Evolutionary conservation across 2,888 invertebrate genomes (phyloP).

Genomic region (Doris montereyensis): DNA sequence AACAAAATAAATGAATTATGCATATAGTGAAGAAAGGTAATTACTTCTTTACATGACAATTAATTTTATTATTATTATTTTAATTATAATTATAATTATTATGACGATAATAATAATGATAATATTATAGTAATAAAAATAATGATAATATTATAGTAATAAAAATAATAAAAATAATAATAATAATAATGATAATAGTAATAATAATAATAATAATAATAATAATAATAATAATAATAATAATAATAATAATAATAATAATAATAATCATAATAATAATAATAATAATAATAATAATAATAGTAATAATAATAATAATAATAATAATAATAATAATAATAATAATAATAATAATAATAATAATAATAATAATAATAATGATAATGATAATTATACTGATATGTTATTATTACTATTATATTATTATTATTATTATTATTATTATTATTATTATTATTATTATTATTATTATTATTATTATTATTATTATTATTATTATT

Average conservation of each 20-base stretch:
- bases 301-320: not conserved
- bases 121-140: no score
- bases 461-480: conserved; percentile 30
- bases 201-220: not conserved
- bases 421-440: conserved; percentile 26
- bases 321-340: not conserved
- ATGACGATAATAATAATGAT: no score
- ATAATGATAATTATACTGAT: not conserved
- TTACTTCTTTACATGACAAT: no score
- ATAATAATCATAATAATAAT: not conserved
- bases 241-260: not conserved
- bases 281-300: not conserved
- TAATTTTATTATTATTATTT: no score
- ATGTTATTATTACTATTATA: conserved; percentile 10
- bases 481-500: not conserved
- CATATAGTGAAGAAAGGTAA: no score
- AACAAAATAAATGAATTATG: no score
- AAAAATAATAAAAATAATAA: no score
- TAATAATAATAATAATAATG: not conserved
- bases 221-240: not conserved
- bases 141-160: not conserved
- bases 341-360: not conserved
- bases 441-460: conserved; percentile 30
- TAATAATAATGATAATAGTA: not conserved
- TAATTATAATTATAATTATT: no score